Evolutionary conservation across 2,113 vertebrate species (phyloP).

Genomic region (Dolichallabes microphthalmus): DNA sequence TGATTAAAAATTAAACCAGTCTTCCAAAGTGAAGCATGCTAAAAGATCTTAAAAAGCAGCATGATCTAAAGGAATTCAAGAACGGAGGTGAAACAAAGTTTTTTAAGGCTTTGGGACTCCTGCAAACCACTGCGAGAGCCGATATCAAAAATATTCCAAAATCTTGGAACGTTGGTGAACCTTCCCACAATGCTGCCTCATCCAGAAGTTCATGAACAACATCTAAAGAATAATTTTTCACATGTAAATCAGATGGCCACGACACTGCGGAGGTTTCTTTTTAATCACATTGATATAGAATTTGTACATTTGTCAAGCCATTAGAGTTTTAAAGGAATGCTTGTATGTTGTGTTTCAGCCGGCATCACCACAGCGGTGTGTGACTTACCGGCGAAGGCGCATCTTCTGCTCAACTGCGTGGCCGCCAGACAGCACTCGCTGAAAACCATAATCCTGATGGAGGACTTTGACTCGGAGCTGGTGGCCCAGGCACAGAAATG

Average conservation of each 20-base stretch:
- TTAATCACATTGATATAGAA: slow-evolving; percentile 17
- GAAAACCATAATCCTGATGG: slow-evolving; percentile 82
- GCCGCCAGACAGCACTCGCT: slow-evolving; percentile 73
- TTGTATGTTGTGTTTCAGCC: slow-evolving; percentile 63
- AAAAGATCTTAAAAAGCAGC: no score
- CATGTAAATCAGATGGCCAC: background rate
- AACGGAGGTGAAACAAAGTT: no score
- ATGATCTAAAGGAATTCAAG: no score
- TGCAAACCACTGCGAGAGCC: no score
- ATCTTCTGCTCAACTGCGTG: slow-evolving; percentile 73
- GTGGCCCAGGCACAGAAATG: slow-evolving; percentile 72
- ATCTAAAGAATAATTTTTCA: no score
- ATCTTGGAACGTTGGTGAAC: no score
- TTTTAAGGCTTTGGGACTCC: no score
- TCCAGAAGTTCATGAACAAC: no score
- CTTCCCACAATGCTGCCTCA: no score
- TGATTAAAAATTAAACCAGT: no score
- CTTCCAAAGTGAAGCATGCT: no score
- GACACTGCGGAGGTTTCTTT: background rate
- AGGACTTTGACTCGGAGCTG: slow-evolving; percentile 74
- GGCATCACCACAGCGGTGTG: slow-evolving; percentile 82
- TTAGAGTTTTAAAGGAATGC: background rate
- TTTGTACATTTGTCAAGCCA: background rate
- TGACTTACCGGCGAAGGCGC: slow-evolving; percentile 81
- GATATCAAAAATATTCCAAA: no score